Percentiles rank a stretch among this genome's conserved stretches.
Evolutionary conservation across 2,888 invertebrate species (phyloP).

Genomic region (Hypsopygia costalis): DNA sequence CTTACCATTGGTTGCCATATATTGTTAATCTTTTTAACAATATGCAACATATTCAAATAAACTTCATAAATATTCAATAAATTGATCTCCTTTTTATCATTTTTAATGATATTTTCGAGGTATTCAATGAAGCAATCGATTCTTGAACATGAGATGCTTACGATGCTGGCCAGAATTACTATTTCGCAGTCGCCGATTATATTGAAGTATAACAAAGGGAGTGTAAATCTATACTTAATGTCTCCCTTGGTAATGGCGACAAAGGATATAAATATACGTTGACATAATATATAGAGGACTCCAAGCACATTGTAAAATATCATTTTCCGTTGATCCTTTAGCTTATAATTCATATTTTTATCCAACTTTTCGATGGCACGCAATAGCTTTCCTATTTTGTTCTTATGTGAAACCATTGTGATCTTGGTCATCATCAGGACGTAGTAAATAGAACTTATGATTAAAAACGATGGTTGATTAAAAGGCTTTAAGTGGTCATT

Average conservation of each 20-base stretch:
- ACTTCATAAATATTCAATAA: not conserved
- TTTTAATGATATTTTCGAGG: not conserved
- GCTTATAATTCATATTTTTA: not conserved
- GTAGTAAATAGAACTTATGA: not conserved
- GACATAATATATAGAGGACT: no score
- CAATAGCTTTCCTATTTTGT: slow-evolving; percentile 1
- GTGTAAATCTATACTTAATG: no score
- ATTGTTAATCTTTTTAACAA: slow-evolving; percentile 1
- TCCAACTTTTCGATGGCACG: not conserved
- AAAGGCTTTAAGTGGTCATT: not conserved
- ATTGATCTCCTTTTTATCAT: not conserved
- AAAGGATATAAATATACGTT: no score
- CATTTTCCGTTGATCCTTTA: not conserved
- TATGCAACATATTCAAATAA: not conserved
- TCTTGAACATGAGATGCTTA: not conserved
- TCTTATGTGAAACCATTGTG: not conserved
- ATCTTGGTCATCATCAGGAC: not conserved
- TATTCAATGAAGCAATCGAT: not conserved
- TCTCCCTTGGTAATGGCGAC: no score
- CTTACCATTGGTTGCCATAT: slow-evolving; percentile 1
- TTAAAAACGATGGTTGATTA: not conserved
- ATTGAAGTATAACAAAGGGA: not conserved
- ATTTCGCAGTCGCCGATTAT: not conserved
- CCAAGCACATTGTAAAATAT: not conserved
- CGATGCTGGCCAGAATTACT: not conserved